A percentile compares a stretch with the other conserved stretches of the same genome.
phyloP scores from a whole-genome alignment of 2,888 invertebrate genomes.

The Plagiodera versicolora region DNA sequence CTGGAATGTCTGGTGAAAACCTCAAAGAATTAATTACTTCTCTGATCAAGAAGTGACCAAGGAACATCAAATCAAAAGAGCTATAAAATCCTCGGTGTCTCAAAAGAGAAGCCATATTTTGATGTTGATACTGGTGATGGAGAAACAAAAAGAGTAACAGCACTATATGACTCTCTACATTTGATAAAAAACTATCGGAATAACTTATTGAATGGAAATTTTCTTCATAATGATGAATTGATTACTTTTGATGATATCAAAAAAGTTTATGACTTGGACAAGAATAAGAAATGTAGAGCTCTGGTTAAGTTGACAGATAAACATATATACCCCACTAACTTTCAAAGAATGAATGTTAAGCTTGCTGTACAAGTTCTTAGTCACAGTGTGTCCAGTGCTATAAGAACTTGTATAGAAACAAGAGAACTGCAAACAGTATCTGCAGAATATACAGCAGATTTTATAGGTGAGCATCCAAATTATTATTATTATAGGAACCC shows the following conservation, averaged over 20 bases:
- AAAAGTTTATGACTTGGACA: background rate
- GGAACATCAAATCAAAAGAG: constrained; percentile 9
- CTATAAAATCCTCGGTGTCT: background rate
- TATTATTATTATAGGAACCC: no score
- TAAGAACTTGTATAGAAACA: constrained; percentile 3
- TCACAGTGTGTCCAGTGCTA: background rate
- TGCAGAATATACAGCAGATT: background rate
- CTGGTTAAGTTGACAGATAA: constrained; percentile 1
- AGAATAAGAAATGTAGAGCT: constrained; percentile 6
- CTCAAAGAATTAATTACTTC: background rate
- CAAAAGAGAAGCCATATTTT: background rate
- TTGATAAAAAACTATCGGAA: background rate
- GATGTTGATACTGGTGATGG: background rate
- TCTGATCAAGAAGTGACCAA: constrained; percentile 1
- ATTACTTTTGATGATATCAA: background rate
- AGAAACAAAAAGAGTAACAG: background rate
- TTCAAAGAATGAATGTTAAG: constrained; percentile 2
- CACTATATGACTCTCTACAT: background rate
- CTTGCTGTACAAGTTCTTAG: background rate
- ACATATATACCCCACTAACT: constrained; percentile 2
- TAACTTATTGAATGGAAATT: background rate
- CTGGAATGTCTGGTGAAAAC: background rate
- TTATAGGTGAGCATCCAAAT: constrained; percentile 3
- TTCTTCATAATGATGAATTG: background rate
- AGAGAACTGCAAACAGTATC: background rate